Conservation (phyloP, 1,140 invertebrate genomes). For the roundworm (Caenorhabditis elegans) region WBcel235 BX284606.5:9036501-9037000, state of each 20-base stretch:
- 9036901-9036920: constrained; percentile 33
- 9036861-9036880: constrained; percentile 27
- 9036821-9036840: constrained; percentile 56
- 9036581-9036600: constrained; percentile 54
- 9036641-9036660: constrained; percentile 43
- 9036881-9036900: not conserved
- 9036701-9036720: not conserved
- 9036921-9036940: constrained; percentile 23
- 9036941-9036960: not conserved
- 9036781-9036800: constrained; percentile 42
- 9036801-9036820: constrained; percentile 11
- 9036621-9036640: constrained; percentile 44
- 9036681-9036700: not conserved
- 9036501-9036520: no score
- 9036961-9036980: not conserved
- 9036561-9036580: constrained; percentile 51
- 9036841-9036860: constrained; percentile 42
- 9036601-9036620: constrained; percentile 42
- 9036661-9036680: not conserved
- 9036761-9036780: constrained; percentile 49
- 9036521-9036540: no score
- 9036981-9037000: not conserved
- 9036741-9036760: constrained; percentile 48
- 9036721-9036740: not conserved
- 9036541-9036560: not conserved